Conservation (phyloP, 2,888 invertebrate genomes). For the Aphelenchoides bicaudatus region DNA sequence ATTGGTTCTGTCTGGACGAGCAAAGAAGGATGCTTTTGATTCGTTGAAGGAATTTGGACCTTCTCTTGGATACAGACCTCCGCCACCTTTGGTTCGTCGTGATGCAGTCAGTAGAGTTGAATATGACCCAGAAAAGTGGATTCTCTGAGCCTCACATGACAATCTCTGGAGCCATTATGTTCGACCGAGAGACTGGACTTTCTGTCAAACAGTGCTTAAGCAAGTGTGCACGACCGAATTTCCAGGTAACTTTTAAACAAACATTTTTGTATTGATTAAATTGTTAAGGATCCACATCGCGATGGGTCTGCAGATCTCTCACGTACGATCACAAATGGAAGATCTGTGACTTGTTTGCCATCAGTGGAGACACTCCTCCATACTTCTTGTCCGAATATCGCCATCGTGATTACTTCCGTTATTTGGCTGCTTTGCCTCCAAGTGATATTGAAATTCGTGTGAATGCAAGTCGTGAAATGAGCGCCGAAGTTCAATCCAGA, state of each 20-base stretch:
- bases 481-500: too few species aligned
- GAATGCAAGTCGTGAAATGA: not conserved
- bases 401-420: slow-evolving; percentile 43
- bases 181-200: slow-evolving; percentile 41
- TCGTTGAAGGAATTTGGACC: slow-evolving; percentile 13
- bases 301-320: slow-evolving; percentile 45
- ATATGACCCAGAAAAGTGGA: slow-evolving; percentile 5
- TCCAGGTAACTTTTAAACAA: not conserved
- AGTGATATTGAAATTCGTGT: slow-evolving; percentile 30
- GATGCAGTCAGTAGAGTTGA: slow-evolving; percentile 16
- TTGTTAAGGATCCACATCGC: slow-evolving; percentile 28
- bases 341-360: slow-evolving; percentile 45
- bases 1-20: too few species aligned
- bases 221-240: slow-evolving; percentile 28
- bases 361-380: slow-evolving; percentile 35
- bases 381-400: slow-evolving; percentile 35
- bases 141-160: slow-evolving; percentile 36
- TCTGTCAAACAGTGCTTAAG: slow-evolving; percentile 38
- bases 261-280: slow-evolving; percentile 5
- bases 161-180: slow-evolving; percentile 43
- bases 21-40: too few species aligned
- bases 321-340: slow-evolving; percentile 45
- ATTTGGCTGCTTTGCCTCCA: slow-evolving; percentile 37
- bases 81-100: slow-evolving; percentile 35
- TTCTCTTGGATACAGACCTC: slow-evolving; percentile 35